Evolutionary conservation across 2,797 vertebrate genomes (phyloP), one percentile per base, ranked within the genome.

Genomic region (Myotis daubentonii): DNA sequence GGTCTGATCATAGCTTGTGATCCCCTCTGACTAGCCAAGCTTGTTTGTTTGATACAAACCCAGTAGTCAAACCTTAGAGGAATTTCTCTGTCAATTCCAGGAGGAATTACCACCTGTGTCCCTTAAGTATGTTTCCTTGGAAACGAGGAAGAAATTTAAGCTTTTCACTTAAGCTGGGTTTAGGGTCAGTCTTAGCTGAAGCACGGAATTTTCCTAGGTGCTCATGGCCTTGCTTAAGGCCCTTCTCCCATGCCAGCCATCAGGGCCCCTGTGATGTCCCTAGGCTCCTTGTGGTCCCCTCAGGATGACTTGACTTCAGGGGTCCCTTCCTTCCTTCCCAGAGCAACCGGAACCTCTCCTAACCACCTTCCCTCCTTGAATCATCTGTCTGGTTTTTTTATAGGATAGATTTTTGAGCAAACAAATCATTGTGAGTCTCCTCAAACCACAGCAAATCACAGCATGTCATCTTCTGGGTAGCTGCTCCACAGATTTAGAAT

Each of bases 71-170:
- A 65, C 33, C 41, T 51, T 72, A 71, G 60, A 72, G 28, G 20
- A 76, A 72, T 90, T 62, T 75, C 83, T 60, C 33, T 86, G 20
- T 86, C 72, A 94, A 20, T 89, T 89, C 75, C 78, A 83, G 74
- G 12, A 79, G 78, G 66, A 60, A 93, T 79, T 88, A 85, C 25
- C 51, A 74, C 75, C 44, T 30, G 12, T 36, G 44, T 66, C 33
- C 30, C 17, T 90, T 91, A 91, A 91, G 68, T 91, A 68, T 33
- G 51, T 96, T 94, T 88, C 65, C 62, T 17, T 79, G 71, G 88
- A 60, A 72, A 95, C 81, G 12, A 66, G 80, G 62, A 95, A 89
- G 60, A 55, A 72, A 16, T 16, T 70, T 62, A 74, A 71, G 74
- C 53, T 68, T 87, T 92, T 92, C 60, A 28, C 60, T 30, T 75